Percentiles rank a stretch among this genome's conserved stretches.
Evolutionary conservation across 2,888 invertebrate genomes (phyloP).

Genomic region (Eubasilissa splendida): DNA sequence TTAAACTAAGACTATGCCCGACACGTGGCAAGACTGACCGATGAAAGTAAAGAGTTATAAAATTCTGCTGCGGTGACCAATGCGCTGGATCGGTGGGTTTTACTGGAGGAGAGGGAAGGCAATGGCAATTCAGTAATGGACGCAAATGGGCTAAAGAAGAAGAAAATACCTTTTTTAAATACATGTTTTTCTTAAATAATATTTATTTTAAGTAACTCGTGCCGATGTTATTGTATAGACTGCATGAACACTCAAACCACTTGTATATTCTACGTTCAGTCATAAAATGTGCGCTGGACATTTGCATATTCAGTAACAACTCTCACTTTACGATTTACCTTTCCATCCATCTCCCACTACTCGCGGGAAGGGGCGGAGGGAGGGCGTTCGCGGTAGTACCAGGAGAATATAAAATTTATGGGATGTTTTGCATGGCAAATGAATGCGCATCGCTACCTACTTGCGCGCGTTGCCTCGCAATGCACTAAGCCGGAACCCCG

Average conservation of each 20-base stretch:
- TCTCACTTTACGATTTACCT: slow-evolving; percentile 42
- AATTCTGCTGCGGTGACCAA: too few species aligned
- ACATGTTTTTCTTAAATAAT: too few species aligned
- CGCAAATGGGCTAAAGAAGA: too few species aligned
- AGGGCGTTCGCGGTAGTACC: slow-evolving; percentile 22
- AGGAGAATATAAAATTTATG: slow-evolving; percentile 51
- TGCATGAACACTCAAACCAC: neutral
- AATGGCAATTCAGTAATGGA: too few species aligned
- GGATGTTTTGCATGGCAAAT: slow-evolving; percentile 53
- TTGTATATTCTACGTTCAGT: neutral
- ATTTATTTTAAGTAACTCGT: too few species aligned
- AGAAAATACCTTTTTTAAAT: too few species aligned
- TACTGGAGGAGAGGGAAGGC: too few species aligned
- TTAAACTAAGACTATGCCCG: too few species aligned
- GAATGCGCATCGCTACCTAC: slow-evolving; percentile 42
- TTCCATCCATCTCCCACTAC: slow-evolving; percentile 3
- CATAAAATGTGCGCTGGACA: slow-evolving; percentile 24
- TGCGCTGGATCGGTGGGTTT: too few species aligned
- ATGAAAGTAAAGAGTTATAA: too few species aligned
- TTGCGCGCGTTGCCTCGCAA: neutral
- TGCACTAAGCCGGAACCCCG: slow-evolving; percentile 28
- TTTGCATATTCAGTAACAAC: slow-evolving; percentile 37
- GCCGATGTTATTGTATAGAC: too few species aligned
- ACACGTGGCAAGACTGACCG: too few species aligned
- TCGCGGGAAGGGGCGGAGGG: slow-evolving; percentile 6